These are phyloP conservation scores for Oreochromis mossambicus DNA, from an alignment of 2,797 vertebrate genomes.

Conservation along the genomic window DNA sequence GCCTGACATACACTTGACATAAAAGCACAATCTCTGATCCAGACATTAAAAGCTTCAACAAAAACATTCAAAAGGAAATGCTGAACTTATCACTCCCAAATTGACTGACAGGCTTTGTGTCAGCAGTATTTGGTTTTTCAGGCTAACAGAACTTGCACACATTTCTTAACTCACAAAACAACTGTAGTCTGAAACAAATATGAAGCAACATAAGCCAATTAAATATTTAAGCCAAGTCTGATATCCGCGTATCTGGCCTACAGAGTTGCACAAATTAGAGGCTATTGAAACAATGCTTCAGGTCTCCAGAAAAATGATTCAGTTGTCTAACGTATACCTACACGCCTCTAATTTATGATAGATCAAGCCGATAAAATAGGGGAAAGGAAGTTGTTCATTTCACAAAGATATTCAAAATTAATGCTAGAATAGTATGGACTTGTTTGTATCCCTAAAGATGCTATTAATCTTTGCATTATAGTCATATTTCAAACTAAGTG, in stretches of 20 bases:
- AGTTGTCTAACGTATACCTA: not conserved
- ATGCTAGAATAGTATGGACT: not conserved
- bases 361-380: accelerated
- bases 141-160: not conserved
- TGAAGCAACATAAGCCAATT: not conserved
- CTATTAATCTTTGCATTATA: not conserved
- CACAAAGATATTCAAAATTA: not conserved
- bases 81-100: not conserved
- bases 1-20: slow-evolving; percentile 7
- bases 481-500: not conserved
- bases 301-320: not conserved
- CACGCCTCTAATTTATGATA: accelerated
- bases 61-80: not conserved
- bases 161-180: not conserved
- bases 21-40: slow-evolving; percentile 17
- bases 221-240: not conserved
- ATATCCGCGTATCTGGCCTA: not conserved
- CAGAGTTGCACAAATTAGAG: not conserved
- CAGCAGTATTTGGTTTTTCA: not conserved
- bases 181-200: not conserved
- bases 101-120: not conserved
- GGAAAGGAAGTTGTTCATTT: not conserved
- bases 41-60: not conserved
- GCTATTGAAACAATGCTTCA: not conserved
- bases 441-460: too few relatives aligned